phyloP scores from a whole-genome alignment of 2,113 vertebrate genomes.

The Lophotis ruficrista region DNA sequence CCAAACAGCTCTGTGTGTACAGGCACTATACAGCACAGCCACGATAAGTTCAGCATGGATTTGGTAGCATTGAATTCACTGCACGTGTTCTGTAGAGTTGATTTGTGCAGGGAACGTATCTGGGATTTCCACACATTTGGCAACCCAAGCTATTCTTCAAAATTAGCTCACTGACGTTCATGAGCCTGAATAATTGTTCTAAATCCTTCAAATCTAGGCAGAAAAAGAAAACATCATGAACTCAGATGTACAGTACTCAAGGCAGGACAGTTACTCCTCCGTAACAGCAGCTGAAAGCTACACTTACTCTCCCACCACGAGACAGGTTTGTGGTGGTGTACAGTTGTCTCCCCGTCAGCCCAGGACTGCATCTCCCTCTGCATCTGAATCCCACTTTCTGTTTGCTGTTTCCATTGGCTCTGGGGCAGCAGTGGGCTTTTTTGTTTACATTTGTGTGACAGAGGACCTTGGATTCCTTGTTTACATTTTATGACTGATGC shows the following conservation, averaged over 20 bases:
- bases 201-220: neutral
- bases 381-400: neutral
- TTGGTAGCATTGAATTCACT: neutral
- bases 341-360: neutral
- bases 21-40: neutral
- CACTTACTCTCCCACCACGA: rapidly evolving
- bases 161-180: neutral
- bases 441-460: neutral
- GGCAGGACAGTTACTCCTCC: neutral
- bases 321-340: neutral
- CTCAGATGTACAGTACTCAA: neutral
- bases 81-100: neutral
- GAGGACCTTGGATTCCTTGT: neutral
- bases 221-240: neutral
- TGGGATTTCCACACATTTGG: neutral
- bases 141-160: neutral
- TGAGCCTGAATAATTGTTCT: neutral
- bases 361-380: neutral
- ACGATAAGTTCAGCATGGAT: neutral
- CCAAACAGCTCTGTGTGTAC: neutral
- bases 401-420: neutral
- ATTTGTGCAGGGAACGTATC: neutral
- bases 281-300: neutral
- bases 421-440: neutral
- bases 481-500: neutral